Percentiles rank a stretch among this genome's conserved stretches.
These are phyloP conservation scores for Philypnodon macrostomus DNA, from an alignment of 2,797 vertebrate species.

Conservation along the genomic window DNA sequence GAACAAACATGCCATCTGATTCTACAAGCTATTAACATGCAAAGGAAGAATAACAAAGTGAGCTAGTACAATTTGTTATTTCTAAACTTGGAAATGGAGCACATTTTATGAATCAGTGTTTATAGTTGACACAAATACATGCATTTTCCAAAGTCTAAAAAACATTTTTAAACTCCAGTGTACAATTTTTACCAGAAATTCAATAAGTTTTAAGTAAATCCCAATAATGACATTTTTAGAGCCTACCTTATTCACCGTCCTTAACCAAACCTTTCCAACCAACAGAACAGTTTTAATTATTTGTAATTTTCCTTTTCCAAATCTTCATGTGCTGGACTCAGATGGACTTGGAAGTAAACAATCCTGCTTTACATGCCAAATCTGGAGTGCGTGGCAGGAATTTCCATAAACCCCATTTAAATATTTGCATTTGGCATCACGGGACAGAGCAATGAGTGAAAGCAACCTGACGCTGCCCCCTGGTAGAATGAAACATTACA, in stretches of 20 bases:
- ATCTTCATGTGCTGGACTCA: conserved; percentile 39
- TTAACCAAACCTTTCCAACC: background rate
- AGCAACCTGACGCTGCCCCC: conserved; percentile 10
- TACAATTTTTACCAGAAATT: too few relatives aligned
- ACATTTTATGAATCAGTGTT: too few relatives aligned
- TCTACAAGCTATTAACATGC: conserved; percentile 1
- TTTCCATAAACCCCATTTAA: conserved; percentile 84
- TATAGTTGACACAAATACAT: too few relatives aligned
- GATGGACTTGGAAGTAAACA: conserved; percentile 46
- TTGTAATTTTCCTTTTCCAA: conserved; percentile 21
- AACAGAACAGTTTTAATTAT: background rate
- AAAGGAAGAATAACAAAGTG: background rate
- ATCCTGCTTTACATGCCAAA: conserved; percentile 83
- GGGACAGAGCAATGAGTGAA: conserved; percentile 37
- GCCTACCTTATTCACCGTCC: conserved; percentile 54
- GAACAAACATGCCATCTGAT: background rate
- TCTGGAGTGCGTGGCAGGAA: conserved; percentile 73
- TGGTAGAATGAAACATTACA: background rate
- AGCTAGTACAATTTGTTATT: too few relatives aligned
- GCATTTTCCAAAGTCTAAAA: too few relatives aligned
- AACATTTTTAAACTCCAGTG: too few relatives aligned
- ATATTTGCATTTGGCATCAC: conserved; percentile 79
- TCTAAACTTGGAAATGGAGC: too few relatives aligned
- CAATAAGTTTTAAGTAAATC: background rate
- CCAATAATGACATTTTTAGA: background rate